A percentile compares a stretch with the other conserved stretches of the same genome.
Conservation (phyloP, 2,113 vertebrate species). For the Eubucco bourcierii region DNA sequence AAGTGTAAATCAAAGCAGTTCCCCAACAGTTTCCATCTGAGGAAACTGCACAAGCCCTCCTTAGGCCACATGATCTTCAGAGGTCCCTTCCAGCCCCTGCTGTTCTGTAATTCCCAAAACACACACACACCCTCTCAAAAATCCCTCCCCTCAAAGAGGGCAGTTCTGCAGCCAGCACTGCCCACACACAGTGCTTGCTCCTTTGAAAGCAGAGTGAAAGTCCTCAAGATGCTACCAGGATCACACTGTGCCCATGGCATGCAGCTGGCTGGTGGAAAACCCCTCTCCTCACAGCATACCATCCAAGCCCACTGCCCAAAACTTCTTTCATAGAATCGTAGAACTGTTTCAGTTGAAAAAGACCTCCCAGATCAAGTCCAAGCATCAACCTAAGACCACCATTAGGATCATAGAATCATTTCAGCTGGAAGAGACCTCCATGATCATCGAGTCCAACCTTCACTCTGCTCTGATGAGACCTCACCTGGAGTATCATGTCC, state of each 20-base stretch:
- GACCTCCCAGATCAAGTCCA: too few species aligned
- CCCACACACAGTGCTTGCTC: not conserved
- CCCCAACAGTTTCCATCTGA: fast-evolving
- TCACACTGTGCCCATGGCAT: fast-evolving
- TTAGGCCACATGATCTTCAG: too few species aligned
- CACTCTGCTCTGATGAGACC: too few species aligned
- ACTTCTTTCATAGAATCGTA: not conserved
- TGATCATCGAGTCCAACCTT: too few species aligned
- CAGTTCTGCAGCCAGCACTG: not conserved
- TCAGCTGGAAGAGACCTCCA: too few species aligned
- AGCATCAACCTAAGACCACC: too few species aligned
- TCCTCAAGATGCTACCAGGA: fast-evolving
- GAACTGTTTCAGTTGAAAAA: too few species aligned
- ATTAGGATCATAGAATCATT: too few species aligned
- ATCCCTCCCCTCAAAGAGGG: fast-evolving
- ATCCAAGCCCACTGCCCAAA: not conserved
- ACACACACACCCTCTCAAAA: not conserved
- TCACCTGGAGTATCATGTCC: too few species aligned
- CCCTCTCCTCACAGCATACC: fast-evolving
- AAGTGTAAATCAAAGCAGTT: not conserved
- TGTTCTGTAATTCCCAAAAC: not conserved
- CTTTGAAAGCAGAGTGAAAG: not conserved
- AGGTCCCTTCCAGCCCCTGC: too few species aligned
- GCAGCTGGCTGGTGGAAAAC: not conserved
- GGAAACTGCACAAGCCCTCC: fast-evolving